These are phyloP conservation scores for Motacilla alba DNA, from an alignment of 2,113 vertebrate species.

Conservation along the genomic window DNA sequence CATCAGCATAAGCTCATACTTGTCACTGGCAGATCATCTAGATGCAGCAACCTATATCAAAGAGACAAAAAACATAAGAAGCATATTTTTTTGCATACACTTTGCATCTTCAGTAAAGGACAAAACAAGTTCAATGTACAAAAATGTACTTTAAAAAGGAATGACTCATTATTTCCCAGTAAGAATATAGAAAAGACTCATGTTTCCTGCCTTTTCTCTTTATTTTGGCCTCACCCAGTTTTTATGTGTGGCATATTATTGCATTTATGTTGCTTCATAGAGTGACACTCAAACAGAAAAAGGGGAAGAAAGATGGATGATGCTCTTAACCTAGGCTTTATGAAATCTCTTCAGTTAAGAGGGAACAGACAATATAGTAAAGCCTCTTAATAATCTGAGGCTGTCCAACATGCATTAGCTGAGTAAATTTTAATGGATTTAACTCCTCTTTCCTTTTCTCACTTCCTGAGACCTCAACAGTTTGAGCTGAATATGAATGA, in stretches of 20 bases:
- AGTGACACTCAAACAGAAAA: not conserved
- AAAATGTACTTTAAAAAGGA: not conserved
- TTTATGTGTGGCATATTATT: not conserved
- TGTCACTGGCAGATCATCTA: constrained; percentile 28
- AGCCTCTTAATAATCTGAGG: not conserved
- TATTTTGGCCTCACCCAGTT: not conserved
- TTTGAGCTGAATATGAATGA: not conserved
- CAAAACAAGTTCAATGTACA: not conserved
- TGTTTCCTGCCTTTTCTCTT: not conserved
- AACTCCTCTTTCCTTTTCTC: not conserved
- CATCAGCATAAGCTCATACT: not conserved
- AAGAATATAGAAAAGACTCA: not conserved
- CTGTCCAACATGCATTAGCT: not conserved
- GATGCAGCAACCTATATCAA: not conserved
- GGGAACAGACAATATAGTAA: not conserved
- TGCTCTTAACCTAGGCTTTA: not conserved
- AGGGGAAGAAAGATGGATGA: not conserved
- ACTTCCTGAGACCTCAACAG: not conserved
- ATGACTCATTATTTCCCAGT: not conserved
- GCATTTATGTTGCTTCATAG: not conserved
- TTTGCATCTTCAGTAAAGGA: constrained; percentile 5
- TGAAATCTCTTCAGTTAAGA: constrained; percentile 8
- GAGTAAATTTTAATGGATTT: constrained; percentile 6
- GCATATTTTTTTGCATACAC: not conserved
- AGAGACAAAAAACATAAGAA: constrained; percentile 3